Evolutionary conservation across 2,888 invertebrate species (phyloP).

Genomic region (Pyrrhosoma nymphula): DNA sequence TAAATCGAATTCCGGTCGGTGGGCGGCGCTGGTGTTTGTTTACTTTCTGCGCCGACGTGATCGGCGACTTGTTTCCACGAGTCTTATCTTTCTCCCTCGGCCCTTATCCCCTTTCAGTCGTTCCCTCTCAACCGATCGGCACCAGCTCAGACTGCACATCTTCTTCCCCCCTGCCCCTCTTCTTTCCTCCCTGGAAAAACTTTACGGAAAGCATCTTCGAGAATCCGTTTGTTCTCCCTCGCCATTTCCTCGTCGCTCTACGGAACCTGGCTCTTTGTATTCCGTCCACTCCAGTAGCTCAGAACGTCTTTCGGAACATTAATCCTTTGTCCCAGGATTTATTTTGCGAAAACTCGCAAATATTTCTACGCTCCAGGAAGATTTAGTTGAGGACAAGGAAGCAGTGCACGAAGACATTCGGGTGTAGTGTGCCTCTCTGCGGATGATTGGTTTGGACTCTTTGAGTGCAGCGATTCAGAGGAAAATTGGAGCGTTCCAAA

Average conservation of each 20-base stretch:
- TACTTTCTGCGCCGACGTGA: conserved; percentile 32
- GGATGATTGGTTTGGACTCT: too few relatives aligned
- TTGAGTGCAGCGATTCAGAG: too few relatives aligned
- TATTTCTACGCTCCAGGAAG: neutral
- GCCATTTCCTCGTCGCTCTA: neutral
- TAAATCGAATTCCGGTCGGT: conserved; percentile 38
- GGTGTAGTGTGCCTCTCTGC: too few relatives aligned
- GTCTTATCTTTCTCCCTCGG: neutral
- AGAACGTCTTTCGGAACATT: conserved; percentile 72
- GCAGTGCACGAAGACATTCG: neutral
- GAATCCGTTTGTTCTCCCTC: neutral
- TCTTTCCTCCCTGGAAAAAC: neutral
- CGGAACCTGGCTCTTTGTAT: neutral
- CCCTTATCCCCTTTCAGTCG: neutral
- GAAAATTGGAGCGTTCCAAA: too few relatives aligned
- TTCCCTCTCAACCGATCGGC: neutral
- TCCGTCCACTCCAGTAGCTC: neutral
- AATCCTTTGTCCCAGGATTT: conserved; percentile 23
- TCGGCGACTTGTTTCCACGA: conserved; percentile 45
- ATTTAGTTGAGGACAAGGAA: neutral
- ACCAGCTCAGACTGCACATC: too few relatives aligned
- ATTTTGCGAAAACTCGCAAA: neutral
- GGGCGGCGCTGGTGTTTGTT: neutral
- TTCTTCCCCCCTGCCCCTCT: neutral
- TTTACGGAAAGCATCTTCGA: neutral